Base-by-base conservation (phyloP, 2,113 vertebrate species). In the Spizaetus ornatus region DNA sequence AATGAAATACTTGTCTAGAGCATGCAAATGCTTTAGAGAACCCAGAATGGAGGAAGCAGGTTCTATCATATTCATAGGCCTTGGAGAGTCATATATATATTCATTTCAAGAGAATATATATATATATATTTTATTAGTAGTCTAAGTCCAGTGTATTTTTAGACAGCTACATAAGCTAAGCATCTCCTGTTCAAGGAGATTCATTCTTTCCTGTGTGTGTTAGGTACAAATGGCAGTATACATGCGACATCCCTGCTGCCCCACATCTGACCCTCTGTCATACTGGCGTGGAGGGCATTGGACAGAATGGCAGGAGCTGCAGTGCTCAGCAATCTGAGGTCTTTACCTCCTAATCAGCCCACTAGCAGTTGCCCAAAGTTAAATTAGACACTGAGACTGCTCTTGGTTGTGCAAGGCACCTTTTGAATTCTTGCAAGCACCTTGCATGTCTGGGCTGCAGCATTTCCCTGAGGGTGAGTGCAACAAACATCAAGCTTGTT, bases 211-310 rank as follows among this genome's bases (percentile, higher is more conserved):
- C 36, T 31, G 6, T 53, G 38, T 62, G 42, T 48, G 9, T 31
- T 23, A 15, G 36, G 32, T 31, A 29, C 16, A 36, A 36, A 25
- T 7, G 29, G 31, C 72, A 71, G 67, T 11, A 27, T 13, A 15
- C 3, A 7, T 10, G 19, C 1, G 8, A 18, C 25, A 29, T 16
- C n/a, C 31, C 27, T 0, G 2, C 36, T 45, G 38, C 21, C 50
- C 19, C 6, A 5, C 8, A 8, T 42, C 55, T 15, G 5, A 32
- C 20, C 9, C 16, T 40, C 40, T 70, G n/a, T 62, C 58, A 8
- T 31, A 2, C 52, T 48, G 80, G 26, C 1, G 0, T 29, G 58
- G 63, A 43, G 23, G 56, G 9, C 52, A 7, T 6, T 47, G 53
- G 34, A 5, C 36, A 52, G 43, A 45, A 32, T 3, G 31, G 25